Conservation (phyloP, 2,797 vertebrate species). For the Macropodus opercularis region DNA sequence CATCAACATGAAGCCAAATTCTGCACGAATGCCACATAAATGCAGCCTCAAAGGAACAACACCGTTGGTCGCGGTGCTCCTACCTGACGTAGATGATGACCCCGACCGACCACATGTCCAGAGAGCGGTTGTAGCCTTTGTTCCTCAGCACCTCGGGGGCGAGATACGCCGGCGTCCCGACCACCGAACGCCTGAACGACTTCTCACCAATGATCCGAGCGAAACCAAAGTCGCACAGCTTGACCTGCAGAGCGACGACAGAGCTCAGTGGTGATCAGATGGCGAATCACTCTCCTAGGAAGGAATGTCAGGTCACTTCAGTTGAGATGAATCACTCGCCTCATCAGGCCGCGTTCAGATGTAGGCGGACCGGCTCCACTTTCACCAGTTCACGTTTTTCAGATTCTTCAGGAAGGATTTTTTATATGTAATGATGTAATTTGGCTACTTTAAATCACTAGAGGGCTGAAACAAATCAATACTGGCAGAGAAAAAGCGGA, state of each 20-base stretch:
- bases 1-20: no score
- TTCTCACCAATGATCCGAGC: conserved; percentile 97
- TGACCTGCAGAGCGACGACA: conserved; percentile 82
- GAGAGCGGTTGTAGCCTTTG: conserved; percentile 96
- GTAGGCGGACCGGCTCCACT: not conserved
- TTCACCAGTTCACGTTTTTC: not conserved
- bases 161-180: conserved; percentile 95
- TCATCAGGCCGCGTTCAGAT: not conserved
- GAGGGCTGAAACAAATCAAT: no score
- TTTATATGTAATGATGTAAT: no score
- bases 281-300: not conserved
- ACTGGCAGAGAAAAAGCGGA: no score
- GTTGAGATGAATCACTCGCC: conserved; percentile 24
- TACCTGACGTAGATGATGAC: conserved; percentile 93
- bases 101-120: conserved; percentile 99
- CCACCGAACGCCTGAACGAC: conserved; percentile 94
- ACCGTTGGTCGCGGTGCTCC: no score
- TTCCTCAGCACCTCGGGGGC: conserved; percentile 95
- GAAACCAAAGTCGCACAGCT: conserved; percentile 97
- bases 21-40: no score
- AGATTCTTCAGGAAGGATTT: not conserved
- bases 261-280: no score
- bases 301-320: conserved; percentile 1
- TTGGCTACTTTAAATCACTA: no score
- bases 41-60: not conserved